Conservation (phyloP, 2,888 invertebrate species). For the Cataglyphis rosenhaueri region DNA sequence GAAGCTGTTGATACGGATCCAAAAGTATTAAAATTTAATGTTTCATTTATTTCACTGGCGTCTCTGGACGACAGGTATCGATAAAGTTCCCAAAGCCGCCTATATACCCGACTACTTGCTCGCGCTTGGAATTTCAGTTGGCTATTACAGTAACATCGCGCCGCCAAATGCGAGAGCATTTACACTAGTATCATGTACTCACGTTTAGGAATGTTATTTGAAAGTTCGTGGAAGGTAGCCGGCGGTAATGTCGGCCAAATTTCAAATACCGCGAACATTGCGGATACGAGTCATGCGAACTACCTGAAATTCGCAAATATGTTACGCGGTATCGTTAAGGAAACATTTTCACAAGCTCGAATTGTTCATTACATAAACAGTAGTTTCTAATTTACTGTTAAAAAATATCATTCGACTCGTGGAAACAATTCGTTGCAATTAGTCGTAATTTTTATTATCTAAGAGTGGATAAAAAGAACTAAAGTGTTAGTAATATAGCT, state of each 20-base stretch:
- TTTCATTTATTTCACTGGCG: conserved; percentile 53
- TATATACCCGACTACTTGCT: background rate
- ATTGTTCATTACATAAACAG: background rate
- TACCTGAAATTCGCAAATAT: conserved; percentile 35
- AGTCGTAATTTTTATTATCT: too few relatives aligned
- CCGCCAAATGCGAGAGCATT: conserved; percentile 32
- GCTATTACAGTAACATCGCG: conserved; percentile 50
- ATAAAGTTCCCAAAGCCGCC: conserved; percentile 64
- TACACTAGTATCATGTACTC: conserved; percentile 43
- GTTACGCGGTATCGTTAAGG: conserved; percentile 34
- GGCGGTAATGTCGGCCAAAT: conserved; percentile 42
- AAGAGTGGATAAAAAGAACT: too few relatives aligned
- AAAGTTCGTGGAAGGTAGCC: conserved; percentile 48
- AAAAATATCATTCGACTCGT: background rate
- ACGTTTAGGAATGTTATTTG: conserved; percentile 51
- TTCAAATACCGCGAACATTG: conserved; percentile 39
- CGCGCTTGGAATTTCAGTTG: conserved; percentile 57
- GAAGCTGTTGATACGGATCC: conserved; percentile 64
- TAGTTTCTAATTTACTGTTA: background rate
- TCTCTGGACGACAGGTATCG: conserved; percentile 45
- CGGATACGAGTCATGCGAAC: conserved; percentile 25
- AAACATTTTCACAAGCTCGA: conserved; percentile 30
- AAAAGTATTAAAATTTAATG: conserved; percentile 74
- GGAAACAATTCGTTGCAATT: background rate
- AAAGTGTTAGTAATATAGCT: too few relatives aligned